A percentile compares a stretch with the other conserved stretches of the same genome.
Evolutionary conservation across 2,113 vertebrate genomes (phyloP).

Genomic region (Cepphus grylle): DNA sequence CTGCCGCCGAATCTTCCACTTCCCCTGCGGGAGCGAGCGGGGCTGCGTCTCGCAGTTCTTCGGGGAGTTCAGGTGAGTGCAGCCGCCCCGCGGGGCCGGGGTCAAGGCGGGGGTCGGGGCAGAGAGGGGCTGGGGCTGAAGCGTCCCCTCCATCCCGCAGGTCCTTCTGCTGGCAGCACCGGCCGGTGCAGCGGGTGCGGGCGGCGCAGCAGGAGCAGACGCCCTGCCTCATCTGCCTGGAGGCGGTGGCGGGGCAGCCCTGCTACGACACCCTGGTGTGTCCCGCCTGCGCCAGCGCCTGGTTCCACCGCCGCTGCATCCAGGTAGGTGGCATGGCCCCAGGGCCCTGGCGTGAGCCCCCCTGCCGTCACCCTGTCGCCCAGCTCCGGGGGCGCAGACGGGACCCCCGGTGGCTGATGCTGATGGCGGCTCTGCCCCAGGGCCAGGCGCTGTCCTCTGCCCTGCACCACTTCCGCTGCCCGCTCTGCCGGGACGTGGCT

Average conservation of each 20-base stretch:
- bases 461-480: background rate
- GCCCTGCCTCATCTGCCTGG: background rate
- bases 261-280: background rate
- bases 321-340: background rate
- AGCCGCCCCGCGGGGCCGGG: fast-evolving
- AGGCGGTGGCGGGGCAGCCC: background rate
- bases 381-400: fast-evolving
- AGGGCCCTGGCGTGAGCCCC: too few species aligned
- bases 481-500: background rate
- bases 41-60: background rate
- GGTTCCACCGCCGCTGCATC: background rate
- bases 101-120: too few species aligned
- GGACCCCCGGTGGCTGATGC: too few species aligned
- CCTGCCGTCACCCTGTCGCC: background rate
- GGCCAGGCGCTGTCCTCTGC: background rate
- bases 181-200: background rate
- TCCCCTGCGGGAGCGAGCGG: background rate
- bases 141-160: fast-evolving
- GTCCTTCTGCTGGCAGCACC: background rate
- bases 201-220: background rate
- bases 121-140: background rate
- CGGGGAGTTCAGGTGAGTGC: background rate
- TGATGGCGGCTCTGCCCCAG: background rate
- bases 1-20: background rate
- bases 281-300: background rate